These are phyloP conservation scores for Neosilurus hyrtlii DNA, from an alignment of 2,797 vertebrate species.

Conservation along the genomic window DNA sequence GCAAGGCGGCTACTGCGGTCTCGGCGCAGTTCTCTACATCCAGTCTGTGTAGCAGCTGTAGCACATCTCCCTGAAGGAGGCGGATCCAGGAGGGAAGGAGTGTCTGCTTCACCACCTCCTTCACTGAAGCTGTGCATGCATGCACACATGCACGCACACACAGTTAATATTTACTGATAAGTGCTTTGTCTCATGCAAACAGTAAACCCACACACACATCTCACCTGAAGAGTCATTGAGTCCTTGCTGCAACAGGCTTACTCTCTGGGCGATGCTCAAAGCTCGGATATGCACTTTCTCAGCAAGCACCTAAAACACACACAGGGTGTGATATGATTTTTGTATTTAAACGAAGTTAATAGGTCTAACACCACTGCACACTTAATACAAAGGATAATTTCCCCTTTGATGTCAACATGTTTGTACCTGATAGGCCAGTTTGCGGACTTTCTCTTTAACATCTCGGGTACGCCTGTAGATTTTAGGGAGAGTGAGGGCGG, in stretches of 20 bases:
- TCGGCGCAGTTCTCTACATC: conserved; percentile 91
- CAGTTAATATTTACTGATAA: background rate
- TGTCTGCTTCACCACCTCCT: conserved; percentile 76
- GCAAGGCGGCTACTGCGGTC: conserved; percentile 78
- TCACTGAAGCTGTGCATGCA: conserved; percentile 77
- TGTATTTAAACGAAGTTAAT: background rate
- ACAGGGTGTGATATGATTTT: background rate
- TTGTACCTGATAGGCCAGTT: conserved; percentile 87
- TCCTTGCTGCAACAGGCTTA: conserved; percentile 87
- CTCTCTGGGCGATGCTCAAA: conserved; percentile 91
- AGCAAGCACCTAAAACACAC: conserved; percentile 80
- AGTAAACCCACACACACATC: background rate
- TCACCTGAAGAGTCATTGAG: conserved; percentile 90
- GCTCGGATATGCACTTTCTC: conserved; percentile 93
- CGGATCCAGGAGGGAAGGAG: conserved; percentile 86
- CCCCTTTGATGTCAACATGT: too few relatives aligned
- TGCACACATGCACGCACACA: background rate
- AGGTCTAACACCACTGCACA: background rate
- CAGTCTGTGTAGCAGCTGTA: conserved; percentile 86
- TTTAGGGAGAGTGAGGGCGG: conserved; percentile 81
- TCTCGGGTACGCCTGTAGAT: conserved; percentile 88
- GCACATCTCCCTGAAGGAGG: conserved; percentile 77
- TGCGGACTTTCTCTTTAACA: conserved; percentile 88
- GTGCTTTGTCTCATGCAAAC: background rate
- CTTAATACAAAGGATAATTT: background rate